A percentile compares a stretch with the other conserved stretches of the same genome.
These are phyloP conservation scores for Lepidurus apus DNA, from an alignment of 1,140 invertebrate genomes.

Conservation along the genomic window DNA sequence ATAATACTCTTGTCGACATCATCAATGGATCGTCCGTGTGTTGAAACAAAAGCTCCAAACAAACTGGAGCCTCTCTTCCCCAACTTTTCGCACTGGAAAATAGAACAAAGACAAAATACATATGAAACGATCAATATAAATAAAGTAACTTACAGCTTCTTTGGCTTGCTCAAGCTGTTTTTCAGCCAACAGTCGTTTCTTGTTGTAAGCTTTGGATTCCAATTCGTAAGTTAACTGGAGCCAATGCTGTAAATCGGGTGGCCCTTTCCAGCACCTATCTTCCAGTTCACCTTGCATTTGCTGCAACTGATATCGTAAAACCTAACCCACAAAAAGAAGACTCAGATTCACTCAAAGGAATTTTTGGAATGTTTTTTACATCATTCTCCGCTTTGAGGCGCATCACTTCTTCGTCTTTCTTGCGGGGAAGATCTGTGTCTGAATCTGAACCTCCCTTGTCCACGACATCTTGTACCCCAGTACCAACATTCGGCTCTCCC, in stretches of 20 bases:
- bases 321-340: conserved; percentile 46
- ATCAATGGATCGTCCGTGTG: conserved; percentile 88
- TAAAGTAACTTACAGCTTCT: conserved; percentile 63
- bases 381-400: conserved; percentile 38
- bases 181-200: conserved; percentile 77
- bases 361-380: neutral
- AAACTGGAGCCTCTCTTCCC: conserved; percentile 84
- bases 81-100: conserved; percentile 78
- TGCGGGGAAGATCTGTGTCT: neutral
- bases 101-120: conserved; percentile 24
- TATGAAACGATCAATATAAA: conserved; percentile 28
- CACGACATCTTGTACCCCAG: conserved; percentile 10
- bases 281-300: conserved; percentile 82
- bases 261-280: conserved; percentile 78
- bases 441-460: conserved; percentile 25
- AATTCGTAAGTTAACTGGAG: conserved; percentile 89
- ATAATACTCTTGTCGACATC: conserved; percentile 88
- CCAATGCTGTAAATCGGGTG: conserved; percentile 83
- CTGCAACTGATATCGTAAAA: conserved; percentile 71
- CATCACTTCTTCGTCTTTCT: conserved; percentile 35
- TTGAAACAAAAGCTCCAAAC: conserved; percentile 90
- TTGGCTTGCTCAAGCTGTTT: conserved; percentile 78
- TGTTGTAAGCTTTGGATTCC: conserved; percentile 79
- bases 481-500: conserved; percentile 29
- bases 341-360: neutral